Conservation (phyloP, 2,113 vertebrate genomes). For the Indicator indicator region DNA sequence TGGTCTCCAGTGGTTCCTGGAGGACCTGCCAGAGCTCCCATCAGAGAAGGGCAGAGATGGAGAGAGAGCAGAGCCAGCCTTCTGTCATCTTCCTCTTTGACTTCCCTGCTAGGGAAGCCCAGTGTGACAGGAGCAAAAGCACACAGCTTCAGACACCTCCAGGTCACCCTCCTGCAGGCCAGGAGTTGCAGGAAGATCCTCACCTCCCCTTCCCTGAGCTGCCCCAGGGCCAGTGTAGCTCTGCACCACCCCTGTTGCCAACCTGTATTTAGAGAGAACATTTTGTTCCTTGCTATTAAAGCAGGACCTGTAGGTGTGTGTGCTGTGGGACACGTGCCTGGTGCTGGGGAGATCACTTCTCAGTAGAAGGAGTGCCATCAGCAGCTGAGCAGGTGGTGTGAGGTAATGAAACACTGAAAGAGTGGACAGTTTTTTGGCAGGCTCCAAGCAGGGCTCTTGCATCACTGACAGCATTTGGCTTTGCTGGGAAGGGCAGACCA, state of each 20-base stretch:
- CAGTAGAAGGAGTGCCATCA: background rate
- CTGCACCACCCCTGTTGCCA: background rate
- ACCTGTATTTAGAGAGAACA: background rate
- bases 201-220: background rate
- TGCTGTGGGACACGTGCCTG: background rate
- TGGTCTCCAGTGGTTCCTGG: background rate
- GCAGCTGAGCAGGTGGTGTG: background rate
- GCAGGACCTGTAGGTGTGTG: background rate
- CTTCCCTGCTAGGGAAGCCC: background rate
- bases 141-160: background rate
- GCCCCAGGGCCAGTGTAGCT: background rate
- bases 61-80: background rate
- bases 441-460: background rate
- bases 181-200: accelerated
- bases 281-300: background rate
- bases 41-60: background rate
- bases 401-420: background rate
- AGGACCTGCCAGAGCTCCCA: background rate
- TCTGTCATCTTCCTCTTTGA: background rate
- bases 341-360: background rate
- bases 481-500: background rate
- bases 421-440: background rate
- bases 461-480: background rate
- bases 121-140: accelerated
- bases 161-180: background rate